Percentiles rank a stretch among this genome's conserved stretches.
phyloP scores from a whole-genome alignment of 2,113 vertebrate species.

The Pygathrix nemaeus region DNA sequence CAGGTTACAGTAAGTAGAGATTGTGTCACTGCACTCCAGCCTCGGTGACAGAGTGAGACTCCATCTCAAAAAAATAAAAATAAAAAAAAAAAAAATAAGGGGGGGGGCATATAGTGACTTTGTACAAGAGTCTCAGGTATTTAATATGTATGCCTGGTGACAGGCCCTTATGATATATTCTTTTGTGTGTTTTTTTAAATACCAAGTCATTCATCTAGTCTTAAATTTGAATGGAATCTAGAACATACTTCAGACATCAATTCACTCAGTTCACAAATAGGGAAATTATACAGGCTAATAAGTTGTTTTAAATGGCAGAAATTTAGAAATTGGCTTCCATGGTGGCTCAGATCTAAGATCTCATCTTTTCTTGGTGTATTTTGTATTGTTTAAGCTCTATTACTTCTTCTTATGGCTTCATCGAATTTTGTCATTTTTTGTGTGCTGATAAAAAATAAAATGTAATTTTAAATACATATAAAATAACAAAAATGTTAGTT shows the following conservation, averaged over 20 bases:
- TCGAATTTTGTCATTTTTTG: too few species aligned
- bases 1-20: too few species aligned
- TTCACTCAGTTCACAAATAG: background rate
- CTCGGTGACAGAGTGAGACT: too few species aligned
- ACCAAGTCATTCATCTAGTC: background rate
- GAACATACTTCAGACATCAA: background rate
- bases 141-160: background rate
- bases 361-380: background rate
- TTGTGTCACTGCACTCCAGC: too few species aligned
- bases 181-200: background rate
- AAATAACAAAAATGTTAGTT: background rate
- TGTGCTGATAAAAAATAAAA: background rate
- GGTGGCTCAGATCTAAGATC: background rate
- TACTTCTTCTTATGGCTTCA: background rate
- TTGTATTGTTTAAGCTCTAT: background rate
- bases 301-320: background rate
- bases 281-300: background rate
- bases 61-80: too few species aligned
- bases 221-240: background rate
- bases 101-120: background rate
- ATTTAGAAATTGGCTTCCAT: background rate
- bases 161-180: background rate
- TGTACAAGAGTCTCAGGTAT: background rate
- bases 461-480: background rate
- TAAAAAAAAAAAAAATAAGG: accelerated